Base-by-base conservation (phyloP, 1,140 invertebrate genomes). In the Drosophila fuyamai region DNA sequence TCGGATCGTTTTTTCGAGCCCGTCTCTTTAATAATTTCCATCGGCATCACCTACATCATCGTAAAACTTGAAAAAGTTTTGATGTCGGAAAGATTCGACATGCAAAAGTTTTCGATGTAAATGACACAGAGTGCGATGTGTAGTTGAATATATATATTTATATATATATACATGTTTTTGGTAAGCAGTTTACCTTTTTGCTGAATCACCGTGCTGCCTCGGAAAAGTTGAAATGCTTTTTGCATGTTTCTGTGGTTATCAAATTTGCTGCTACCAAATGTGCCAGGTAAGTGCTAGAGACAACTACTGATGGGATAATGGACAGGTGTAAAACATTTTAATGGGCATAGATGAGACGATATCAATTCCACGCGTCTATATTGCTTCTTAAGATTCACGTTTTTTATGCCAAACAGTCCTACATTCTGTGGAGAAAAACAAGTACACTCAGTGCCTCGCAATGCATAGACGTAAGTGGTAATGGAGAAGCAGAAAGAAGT, bases 211-310 rank as follows among this genome's bases (percentile, higher is more conserved):
- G 47, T 35, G 36, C 68, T 74, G 29, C 55, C 38, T 60, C 43
- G 47, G 61, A 65, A 65, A 67, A 86, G 70, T 82, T 88, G 50
- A 88, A 86, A 86, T 86, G 82, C 65, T 82, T 88, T 86, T 86
- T 88, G 58, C 83, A 72, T 86, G 82, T 86, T 65, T 56, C 59
- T 85, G 83, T 57, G 82, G 82, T 53, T 82, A 57, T 54, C 53
- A 67, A 63, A 75, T 75, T 73, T 63, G 44, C 71, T 65, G 61
- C 51, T 73, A 18, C 56, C 14, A 50, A 71, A 79, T 70, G 35
- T 48, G 46, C 36, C 9, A 36, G 44, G 8, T 14, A 57, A 70
- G 43, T 70, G 44, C 27, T 18, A 44, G 65, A 51, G 44, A 36
- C 60, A 65, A 41, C 63, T 40, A 35, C 14, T 38, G 47, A 38